Percentiles rank a stretch among this genome's conserved stretches.
Evolutionary conservation across 1,140 invertebrate species (phyloP).

Genomic region (Ceratosolen solmsi): DNA sequence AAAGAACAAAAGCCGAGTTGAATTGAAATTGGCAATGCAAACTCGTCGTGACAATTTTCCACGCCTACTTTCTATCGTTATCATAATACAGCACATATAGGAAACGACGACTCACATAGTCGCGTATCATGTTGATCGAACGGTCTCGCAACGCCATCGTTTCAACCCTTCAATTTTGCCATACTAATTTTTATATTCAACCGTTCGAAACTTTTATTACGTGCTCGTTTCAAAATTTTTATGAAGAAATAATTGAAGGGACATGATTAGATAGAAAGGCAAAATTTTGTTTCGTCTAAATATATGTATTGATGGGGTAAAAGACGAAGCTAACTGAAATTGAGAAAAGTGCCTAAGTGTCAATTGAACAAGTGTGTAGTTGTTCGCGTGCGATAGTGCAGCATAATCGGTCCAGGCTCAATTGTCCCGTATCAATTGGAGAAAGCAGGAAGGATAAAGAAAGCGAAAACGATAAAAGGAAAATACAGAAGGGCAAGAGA

Average conservation of each 20-base stretch:
- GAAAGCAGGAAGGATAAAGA: not conserved
- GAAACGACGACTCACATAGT: not conserved
- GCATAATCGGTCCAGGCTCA: not conserved
- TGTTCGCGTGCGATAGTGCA: not conserved
- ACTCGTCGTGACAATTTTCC: not conserved
- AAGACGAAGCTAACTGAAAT: not conserved
- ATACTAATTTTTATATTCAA: no score
- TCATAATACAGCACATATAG: not conserved
- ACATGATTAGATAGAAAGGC: no score
- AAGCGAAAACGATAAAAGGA: constrained; percentile 4
- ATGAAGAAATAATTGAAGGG: no score
- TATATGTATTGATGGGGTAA: no score
- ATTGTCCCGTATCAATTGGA: not conserved
- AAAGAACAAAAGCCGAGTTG: not conserved
- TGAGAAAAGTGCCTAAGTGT: constrained; percentile 14
- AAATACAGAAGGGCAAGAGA: not conserved
- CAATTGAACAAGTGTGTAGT: not conserved
- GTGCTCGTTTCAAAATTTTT: no score
- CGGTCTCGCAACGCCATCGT: not conserved
- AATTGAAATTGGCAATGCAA: not conserved
- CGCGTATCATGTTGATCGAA: not conserved
- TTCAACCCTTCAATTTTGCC: not conserved
- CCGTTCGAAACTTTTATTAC: no score
- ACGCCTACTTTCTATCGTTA: not conserved
- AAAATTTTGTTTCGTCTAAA: no score